Evolutionary conservation across 1,140 invertebrate genomes (phyloP).

Genomic region (Bombus breviceps): DNA sequence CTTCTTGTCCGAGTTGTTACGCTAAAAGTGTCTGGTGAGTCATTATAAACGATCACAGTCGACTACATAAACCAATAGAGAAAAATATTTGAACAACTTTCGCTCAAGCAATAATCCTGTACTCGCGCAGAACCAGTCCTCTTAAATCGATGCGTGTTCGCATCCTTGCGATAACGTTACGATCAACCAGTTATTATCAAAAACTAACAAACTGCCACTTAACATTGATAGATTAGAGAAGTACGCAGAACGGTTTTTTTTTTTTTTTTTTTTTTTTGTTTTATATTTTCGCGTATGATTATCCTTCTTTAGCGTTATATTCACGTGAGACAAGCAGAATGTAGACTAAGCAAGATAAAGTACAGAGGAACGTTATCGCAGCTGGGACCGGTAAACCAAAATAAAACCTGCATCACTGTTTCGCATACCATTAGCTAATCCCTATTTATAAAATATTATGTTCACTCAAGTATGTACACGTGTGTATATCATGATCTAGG

Average conservation of each 20-base stretch:
- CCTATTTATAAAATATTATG: conserved; percentile 71
- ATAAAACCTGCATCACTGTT: conserved; percentile 65
- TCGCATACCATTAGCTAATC: conserved; percentile 67
- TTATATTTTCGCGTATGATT: background rate
- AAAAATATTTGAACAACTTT: conserved; percentile 52
- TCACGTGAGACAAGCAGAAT: too few species aligned
- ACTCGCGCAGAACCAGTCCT: conserved; percentile 32
- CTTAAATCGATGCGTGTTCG: background rate
- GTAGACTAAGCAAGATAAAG: background rate
- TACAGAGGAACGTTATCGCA: background rate
- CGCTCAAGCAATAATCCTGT: conserved; percentile 17
- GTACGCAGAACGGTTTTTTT: background rate
- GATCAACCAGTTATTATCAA: background rate
- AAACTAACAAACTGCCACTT: background rate
- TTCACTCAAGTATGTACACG: conserved; percentile 48
- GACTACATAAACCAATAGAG: conserved; percentile 12
- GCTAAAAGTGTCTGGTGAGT: background rate
- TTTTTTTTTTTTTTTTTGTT: too few species aligned
- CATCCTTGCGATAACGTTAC: background rate
- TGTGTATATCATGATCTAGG: conserved; percentile 23
- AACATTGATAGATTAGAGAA: background rate
- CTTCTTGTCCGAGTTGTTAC: background rate
- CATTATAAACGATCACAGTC: conserved; percentile 8
- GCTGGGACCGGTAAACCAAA: conserved; percentile 55
- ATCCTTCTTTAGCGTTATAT: background rate